Percentiles rank a stretch among this genome's conserved stretches.
Evolutionary conservation across 2,113 vertebrate species (phyloP).

Genomic region (Gopherus evgoodei): DNA sequence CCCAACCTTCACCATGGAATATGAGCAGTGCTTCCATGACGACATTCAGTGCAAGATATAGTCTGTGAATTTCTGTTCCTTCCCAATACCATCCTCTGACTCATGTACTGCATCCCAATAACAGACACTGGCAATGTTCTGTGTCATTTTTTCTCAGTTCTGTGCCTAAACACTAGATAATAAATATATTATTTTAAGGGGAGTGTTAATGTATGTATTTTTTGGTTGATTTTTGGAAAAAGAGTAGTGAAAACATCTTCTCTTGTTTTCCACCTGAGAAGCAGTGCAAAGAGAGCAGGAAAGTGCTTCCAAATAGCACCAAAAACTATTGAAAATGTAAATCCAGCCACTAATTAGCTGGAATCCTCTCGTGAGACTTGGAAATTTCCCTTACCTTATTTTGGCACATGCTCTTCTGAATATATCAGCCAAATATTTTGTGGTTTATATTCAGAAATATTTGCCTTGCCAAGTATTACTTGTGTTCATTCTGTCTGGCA

Average conservation of each 20-base stretch:
- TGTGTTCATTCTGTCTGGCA: neutral
- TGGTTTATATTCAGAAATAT: neutral
- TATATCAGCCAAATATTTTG: neutral
- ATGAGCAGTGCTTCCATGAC: neutral
- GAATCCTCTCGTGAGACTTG: neutral
- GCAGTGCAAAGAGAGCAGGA: neutral
- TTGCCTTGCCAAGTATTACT: neutral
- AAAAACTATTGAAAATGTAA: neutral
- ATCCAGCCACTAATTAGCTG: neutral
- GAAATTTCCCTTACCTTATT: neutral
- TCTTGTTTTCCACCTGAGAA: neutral
- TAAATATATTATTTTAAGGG: neutral
- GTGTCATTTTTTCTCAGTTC: neutral
- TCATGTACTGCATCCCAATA: neutral
- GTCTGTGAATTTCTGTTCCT: conserved; percentile 18
- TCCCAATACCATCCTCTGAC: conserved; percentile 36
- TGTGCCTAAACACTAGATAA: neutral
- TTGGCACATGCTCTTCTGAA: neutral
- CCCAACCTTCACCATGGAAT: neutral
- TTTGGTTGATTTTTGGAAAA: conserved; percentile 1
- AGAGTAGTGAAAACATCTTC: neutral
- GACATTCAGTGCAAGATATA: conserved; percentile 36
- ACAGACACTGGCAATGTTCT: neutral
- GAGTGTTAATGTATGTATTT: neutral
- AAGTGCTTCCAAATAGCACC: neutral